Conservation (phyloP, 2,113 vertebrate species). For the Butastur rufipennis region DNA sequence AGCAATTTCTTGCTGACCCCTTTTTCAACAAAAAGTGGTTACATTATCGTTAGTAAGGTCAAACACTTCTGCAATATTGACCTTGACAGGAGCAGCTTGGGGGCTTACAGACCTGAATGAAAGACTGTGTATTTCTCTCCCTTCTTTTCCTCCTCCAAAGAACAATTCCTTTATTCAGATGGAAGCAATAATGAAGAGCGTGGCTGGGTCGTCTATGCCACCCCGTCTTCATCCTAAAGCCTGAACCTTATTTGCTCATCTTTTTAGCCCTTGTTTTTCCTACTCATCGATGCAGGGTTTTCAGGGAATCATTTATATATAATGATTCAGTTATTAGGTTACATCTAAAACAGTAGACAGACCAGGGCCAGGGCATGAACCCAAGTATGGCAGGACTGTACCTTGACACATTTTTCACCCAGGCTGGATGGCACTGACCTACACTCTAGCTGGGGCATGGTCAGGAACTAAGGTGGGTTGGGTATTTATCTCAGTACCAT, state of each 20-base stretch:
- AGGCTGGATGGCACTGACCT: background rate
- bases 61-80: background rate
- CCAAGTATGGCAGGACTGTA: background rate
- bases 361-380: background rate
- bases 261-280: background rate
- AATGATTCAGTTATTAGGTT: background rate
- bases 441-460: background rate
- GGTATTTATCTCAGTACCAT: background rate
- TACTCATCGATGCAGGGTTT: fast-evolving
- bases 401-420: background rate
- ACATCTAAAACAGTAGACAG: background rate
- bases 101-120: background rate
- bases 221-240: background rate
- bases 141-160: background rate
- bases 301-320: background rate
- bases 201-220: background rate
- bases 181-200: background rate
- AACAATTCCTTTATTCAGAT: background rate
- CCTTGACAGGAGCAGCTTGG: background rate
- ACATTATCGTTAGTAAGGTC: background rate
- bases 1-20: background rate
- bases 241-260: background rate
- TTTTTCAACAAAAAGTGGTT: background rate
- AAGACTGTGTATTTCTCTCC: background rate
- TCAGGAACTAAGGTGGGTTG: background rate